phyloP scores from a whole-genome alignment of 53 echinoderm and acorn worm species.

The Apostichopus leukothele region DNA sequence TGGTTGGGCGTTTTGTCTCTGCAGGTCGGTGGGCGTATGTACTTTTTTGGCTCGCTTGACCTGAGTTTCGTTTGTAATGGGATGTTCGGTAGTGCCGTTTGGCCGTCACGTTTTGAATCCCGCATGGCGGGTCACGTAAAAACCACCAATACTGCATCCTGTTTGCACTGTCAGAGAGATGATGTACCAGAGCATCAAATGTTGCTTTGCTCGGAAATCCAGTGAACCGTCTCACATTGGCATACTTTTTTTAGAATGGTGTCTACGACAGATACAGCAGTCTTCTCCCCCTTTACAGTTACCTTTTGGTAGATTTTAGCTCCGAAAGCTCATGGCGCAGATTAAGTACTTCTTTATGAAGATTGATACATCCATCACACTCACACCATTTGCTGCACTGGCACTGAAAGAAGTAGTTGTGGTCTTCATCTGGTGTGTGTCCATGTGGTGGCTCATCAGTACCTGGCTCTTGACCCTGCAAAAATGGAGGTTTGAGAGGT shows the following conservation, averaged over 20 bases:
- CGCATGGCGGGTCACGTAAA: no score
- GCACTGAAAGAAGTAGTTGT: neutral
- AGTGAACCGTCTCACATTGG: slow-evolving; percentile 12
- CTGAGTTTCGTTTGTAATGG: no score
- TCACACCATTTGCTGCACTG: neutral
- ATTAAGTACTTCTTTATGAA: no score
- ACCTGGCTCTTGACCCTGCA: neutral
- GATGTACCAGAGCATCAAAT: slow-evolving; percentile 28
- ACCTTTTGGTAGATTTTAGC: neutral
- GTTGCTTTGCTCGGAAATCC: no score
- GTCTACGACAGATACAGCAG: neutral
- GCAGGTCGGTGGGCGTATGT: no score
- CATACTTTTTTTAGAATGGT: slow-evolving; percentile 32
- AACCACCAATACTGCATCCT: neutral
- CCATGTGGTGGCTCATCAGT: no score
- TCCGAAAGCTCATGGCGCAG: no score
- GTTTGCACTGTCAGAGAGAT: slow-evolving; percentile 13
- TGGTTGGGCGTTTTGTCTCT: no score
- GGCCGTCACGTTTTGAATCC: no score
- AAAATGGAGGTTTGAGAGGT: neutral
- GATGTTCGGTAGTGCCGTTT: no score
- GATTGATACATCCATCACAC: neutral
- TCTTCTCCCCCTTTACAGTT: neutral
- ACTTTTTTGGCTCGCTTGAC: no score
- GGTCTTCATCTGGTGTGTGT: neutral